Conservation (phyloP, 2,797 vertebrate species). For the Lagocephalus sceleratus region DNA sequence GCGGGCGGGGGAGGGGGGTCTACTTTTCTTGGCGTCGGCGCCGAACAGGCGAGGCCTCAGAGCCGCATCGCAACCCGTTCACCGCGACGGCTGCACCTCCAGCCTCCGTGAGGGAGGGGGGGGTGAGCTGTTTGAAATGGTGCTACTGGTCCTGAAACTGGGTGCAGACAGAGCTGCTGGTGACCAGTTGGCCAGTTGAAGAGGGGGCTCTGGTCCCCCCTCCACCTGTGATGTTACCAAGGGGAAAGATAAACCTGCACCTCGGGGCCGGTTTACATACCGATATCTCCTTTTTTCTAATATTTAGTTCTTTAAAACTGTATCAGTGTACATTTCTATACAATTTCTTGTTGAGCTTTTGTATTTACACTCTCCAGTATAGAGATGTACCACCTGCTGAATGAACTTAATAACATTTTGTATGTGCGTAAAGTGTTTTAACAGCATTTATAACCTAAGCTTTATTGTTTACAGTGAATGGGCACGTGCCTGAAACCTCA, state of each 20-base stretch:
- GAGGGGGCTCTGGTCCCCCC: conserved; percentile 13
- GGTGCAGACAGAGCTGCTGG: conserved; percentile 18
- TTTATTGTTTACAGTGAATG: conserved; percentile 62
- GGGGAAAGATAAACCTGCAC: conserved; percentile 14
- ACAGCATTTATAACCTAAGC: conserved; percentile 16
- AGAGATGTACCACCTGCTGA: conserved; percentile 5
- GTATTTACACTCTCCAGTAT: conserved; percentile 9
- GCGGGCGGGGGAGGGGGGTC: background rate
- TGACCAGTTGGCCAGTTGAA: conserved; percentile 22
- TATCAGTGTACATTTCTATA: conserved; percentile 18
- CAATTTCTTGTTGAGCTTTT: conserved; percentile 30
- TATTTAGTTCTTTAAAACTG: conserved; percentile 3
- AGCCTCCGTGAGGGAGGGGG: conserved; percentile 26
- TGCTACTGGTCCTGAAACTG: conserved; percentile 35
- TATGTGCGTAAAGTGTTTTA: conserved; percentile 16
- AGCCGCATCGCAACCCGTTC: conserved; percentile 30
- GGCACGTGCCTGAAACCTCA: conserved; percentile 37
- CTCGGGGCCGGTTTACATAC: conserved; percentile 17
- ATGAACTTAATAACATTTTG: conserved; percentile 22
- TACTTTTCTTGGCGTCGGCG: conserved; percentile 7
- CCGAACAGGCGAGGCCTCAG: conserved; percentile 9
- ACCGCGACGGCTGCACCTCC: conserved; percentile 20
- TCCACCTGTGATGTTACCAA: conserved; percentile 6
- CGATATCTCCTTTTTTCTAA: conserved; percentile 13
- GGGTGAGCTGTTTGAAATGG: conserved; percentile 42